Percentiles rank a stretch among this genome's conserved stretches.
These are phyloP conservation scores for Hyles euphorbiae DNA, from an alignment of 1,140 invertebrate species.

Conservation along the genomic window DNA sequence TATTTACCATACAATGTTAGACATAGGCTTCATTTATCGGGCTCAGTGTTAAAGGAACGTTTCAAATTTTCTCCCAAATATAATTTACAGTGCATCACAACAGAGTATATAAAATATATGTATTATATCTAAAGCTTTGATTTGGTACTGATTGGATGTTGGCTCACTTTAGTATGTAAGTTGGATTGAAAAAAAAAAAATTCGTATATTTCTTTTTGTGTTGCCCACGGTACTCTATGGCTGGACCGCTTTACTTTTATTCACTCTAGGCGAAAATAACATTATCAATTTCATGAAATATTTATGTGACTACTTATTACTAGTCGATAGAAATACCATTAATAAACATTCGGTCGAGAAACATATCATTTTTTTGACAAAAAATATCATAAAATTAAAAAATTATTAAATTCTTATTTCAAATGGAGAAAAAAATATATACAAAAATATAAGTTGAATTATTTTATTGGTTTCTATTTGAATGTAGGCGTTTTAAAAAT, in stretches of 20 bases:
- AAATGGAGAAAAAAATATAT: neutral
- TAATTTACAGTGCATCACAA: constrained; percentile 25
- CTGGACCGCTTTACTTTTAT: constrained; percentile 3
- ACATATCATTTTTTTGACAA: constrained; percentile 57
- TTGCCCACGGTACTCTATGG: constrained; percentile 51
- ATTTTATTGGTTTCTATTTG: constrained; percentile 25
- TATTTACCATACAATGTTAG: constrained; percentile 26
- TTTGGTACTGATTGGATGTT: constrained; percentile 65
- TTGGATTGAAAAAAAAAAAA: constrained; percentile 26
- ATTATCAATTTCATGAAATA: constrained; percentile 1
- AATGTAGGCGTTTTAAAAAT: constrained; percentile 46
- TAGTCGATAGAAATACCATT: constrained; percentile 48
- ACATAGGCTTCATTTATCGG: constrained; percentile 18
- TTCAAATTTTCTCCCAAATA: too few relatives aligned
- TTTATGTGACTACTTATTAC: constrained; percentile 2
- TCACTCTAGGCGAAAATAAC: neutral
- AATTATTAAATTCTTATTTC: neutral
- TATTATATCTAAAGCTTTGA: constrained; percentile 66
- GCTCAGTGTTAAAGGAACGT: constrained; percentile 6
- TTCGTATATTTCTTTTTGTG: constrained; percentile 28
- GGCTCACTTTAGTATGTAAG: constrained; percentile 41
- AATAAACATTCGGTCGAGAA: constrained; percentile 43
- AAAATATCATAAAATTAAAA: constrained; percentile 7
- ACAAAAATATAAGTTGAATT: neutral
- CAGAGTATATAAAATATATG: constrained; percentile 15